A percentile compares a stretch with the other conserved stretches of the same genome.
Conservation (phyloP, 2,888 invertebrate genomes). For the Trachelus tabidus region DNA sequence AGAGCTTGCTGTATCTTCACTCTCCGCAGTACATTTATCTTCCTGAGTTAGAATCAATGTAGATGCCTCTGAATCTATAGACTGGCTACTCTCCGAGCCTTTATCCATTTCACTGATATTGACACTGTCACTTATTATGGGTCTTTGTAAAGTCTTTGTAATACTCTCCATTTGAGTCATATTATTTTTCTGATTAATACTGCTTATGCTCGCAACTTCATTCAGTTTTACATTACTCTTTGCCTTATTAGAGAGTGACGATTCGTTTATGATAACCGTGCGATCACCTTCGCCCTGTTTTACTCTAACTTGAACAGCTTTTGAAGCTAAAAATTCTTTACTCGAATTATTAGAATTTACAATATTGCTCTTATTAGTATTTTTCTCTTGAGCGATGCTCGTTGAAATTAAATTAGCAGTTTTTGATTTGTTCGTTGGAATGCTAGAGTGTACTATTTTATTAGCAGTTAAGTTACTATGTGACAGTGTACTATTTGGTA, state of each 20-base stretch:
- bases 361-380: not conserved
- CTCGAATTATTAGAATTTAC: not conserved
- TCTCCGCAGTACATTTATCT: not conserved
- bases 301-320: constrained; percentile 40
- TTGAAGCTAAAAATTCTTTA: constrained; percentile 20
- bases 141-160: not conserved
- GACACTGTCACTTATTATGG: not conserved
- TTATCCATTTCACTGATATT: not conserved
- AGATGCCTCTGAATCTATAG: constrained; percentile 28
- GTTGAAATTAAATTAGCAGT: constrained; percentile 4
- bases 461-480: constrained; percentile 1
- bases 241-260: not conserved
- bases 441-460: constrained; percentile 11
- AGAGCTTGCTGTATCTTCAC: not conserved
- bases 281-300: constrained; percentile 33
- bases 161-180: not conserved
- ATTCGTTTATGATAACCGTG: constrained; percentile 29
- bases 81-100: constrained; percentile 6
- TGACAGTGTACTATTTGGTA: constrained; percentile 25
- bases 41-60: constrained; percentile 24
- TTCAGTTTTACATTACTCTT: not conserved
- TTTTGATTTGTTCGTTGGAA: constrained; percentile 11
- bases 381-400: not conserved
- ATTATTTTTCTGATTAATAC: not conserved
- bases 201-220: not conserved